Evolutionary conservation across 2,113 vertebrate species (phyloP).

Genomic region (Quiscalus mexicanus): DNA sequence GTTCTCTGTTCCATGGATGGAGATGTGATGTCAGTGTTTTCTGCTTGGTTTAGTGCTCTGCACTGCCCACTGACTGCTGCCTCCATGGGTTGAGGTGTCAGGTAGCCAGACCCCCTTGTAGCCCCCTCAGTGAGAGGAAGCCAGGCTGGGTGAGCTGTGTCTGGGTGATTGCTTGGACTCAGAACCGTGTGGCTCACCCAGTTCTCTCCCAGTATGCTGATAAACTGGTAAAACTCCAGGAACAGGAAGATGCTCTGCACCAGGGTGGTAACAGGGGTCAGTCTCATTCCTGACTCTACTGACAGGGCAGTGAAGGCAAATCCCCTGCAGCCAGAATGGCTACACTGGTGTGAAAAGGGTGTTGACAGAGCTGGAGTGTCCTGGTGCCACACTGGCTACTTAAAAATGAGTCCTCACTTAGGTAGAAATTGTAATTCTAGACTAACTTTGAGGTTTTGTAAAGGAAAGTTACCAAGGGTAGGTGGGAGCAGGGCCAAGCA

Average conservation of each 20-base stretch:
- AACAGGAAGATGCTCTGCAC: neutral
- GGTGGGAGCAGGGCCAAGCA: neutral
- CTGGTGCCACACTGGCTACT: no score
- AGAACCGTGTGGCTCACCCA: rapidly evolving
- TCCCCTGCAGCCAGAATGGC: rapidly evolving
- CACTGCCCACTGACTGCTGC: rapidly evolving
- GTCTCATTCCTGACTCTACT: neutral
- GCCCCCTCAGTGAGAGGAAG: neutral
- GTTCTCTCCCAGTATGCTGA: rapidly evolving
- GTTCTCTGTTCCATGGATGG: neutral
- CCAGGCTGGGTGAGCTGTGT: neutral
- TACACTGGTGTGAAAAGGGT: rapidly evolving
- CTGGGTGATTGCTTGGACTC: neutral
- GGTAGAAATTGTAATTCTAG: neutral
- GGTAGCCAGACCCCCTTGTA: rapidly evolving
- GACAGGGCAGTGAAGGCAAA: neutral
- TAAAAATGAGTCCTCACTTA: neutral
- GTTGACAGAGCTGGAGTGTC: neutral
- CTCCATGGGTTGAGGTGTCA: neutral
- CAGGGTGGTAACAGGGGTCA: rapidly evolving
- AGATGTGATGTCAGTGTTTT: neutral
- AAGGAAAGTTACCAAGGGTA: neutral
- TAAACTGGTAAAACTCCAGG: neutral
- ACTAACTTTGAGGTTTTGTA: neutral
- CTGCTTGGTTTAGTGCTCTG: neutral